A percentile compares a stretch with the other conserved stretches of the same genome.
These are phyloP conservation scores for Catocala fraxini DNA, from an alignment of 2,888 invertebrate genomes.

Conservation along the genomic window DNA sequence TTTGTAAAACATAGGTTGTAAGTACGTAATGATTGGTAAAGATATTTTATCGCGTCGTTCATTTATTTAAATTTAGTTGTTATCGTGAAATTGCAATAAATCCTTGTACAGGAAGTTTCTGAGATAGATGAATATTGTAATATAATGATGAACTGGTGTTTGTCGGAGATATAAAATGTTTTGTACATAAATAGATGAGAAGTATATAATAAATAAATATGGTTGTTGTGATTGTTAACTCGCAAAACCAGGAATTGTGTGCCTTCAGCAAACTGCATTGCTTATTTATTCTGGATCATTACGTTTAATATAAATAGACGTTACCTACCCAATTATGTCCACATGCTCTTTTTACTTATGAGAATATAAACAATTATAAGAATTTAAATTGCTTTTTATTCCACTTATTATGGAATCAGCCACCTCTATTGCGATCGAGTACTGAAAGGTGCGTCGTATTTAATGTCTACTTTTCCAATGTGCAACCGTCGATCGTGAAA, in stretches of 20 bases:
- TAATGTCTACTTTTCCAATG: too few relatives aligned
- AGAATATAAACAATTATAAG: slow-evolving; percentile 56
- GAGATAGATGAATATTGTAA: slow-evolving; percentile 47
- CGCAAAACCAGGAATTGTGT: slow-evolving; percentile 57
- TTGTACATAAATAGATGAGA: slow-evolving; percentile 58
- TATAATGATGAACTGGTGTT: slow-evolving; percentile 46
- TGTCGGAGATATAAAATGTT: slow-evolving; percentile 46
- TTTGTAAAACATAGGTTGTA: slow-evolving; percentile 54
- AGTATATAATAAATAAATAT: slow-evolving; percentile 40
- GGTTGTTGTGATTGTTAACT: slow-evolving; percentile 48
- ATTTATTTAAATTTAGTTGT: slow-evolving; percentile 51
- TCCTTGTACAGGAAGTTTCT: slow-evolving; percentile 55
- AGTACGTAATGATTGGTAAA: slow-evolving; percentile 57
- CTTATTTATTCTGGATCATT: slow-evolving; percentile 56
- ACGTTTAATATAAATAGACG: slow-evolving; percentile 49
- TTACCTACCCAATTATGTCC: slow-evolving; percentile 56
- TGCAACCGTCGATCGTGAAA: too few relatives aligned
- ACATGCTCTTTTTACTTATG: slow-evolving; percentile 61
- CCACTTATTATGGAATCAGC: slow-evolving; percentile 1
- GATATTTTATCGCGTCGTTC: slow-evolving; percentile 46
- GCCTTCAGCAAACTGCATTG: slow-evolving; percentile 59
- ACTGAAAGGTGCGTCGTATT: too few relatives aligned
- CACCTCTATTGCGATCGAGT: too few relatives aligned
- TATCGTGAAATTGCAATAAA: slow-evolving; percentile 52
- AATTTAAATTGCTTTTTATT: slow-evolving; percentile 40